Base-by-base conservation (phyloP, 2,888 invertebrate genomes). In the Eilema caniola region DNA sequence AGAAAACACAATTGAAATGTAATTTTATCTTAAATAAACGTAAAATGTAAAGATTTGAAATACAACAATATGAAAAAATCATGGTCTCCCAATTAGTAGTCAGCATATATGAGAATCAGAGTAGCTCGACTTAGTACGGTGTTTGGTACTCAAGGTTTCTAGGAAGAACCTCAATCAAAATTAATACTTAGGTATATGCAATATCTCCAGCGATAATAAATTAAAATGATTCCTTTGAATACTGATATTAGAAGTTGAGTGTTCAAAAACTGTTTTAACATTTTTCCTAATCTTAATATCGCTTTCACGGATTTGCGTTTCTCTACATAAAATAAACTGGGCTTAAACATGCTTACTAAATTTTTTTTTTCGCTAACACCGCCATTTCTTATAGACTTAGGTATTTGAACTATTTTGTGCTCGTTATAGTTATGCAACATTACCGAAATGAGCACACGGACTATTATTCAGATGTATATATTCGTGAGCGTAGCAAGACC, bases 161-260 rank as follows among this genome's bases (percentile, higher is more conserved):
- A 41, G 41, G 20, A 24, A 41, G 8, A 41, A 41, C 16, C 24
- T 37, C 62, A 24, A 24, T 24, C 1, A 37, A 7, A 37, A 37
- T 47, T 28, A 65, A 66, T 20, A 66, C 70, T 70, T 66, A 37
- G 33, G 12, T 37, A 37, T 33, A 67, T 71, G 16, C 57, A 62
- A 66, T 69, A 61, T 61, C 59, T 71, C 59, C 41, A 57, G 28
- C 28, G 23, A 16, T 25, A 62, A 60, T 64, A 24, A 66, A 73
- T 66, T 74, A 72, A 77, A 81, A 80, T 78, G 87, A 86, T 88
- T 88, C 89, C 87, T 86, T 87, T 86, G 84, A 83, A 76, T 78
- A 83, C 85, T 83, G 77, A 82, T 71, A 67, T 70, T 75, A 80
- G 87, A 80, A 85, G 80, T 76, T 66, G 80, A 80, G 79, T 80